Base-by-base conservation (phyloP, 2,888 invertebrate species). In the Oligia strigilis region DNA sequence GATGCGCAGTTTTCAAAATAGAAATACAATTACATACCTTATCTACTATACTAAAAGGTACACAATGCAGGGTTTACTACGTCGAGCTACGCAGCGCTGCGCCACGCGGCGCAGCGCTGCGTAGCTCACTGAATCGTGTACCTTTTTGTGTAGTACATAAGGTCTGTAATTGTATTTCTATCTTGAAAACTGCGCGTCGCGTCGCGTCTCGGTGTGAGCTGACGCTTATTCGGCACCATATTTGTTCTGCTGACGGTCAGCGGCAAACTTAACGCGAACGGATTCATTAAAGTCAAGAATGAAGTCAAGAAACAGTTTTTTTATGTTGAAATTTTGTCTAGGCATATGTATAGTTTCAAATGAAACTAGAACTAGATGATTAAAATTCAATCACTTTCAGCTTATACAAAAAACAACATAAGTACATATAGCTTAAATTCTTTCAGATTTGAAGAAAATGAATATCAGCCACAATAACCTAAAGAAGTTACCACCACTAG, bases 401-500 rank as follows among this genome's bases (percentile, higher is more conserved):
- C 71, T 71, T 58, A 9, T 11, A 14, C 60, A 58, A 23, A n/a
- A 23, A 71, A 71, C 17, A 36, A 36, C 2, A n/a, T 9, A 58
- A 60, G 4, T 23, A 14, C 5, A 5, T 46, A 46, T 9, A 9
- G 0, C 9, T n/a, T n/a, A 17, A 14, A 2, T 71, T 71, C 1
- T 77, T 86, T 14, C 92, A 98, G 98, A 97, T 85, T 95, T 99
- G 81, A 97, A 97, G 92, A 98, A 98, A 92, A 92, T 99, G 89
- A 98, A 98, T 93, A 94, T 98, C 73, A 98, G 97, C 90, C 97
- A 98, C 90, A 99, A 99, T 93, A 97, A 97, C 90, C 94, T 99
- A 79, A 97, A 97, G 90, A 91, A 91, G 66, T 92, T 98, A 80
- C 98, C 99, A 13, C 96, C 98, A 13, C 95, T 99, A 92, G 98